Base-by-base conservation (phyloP, 2,888 invertebrate genomes). In the Apoda limacodes region DNA sequence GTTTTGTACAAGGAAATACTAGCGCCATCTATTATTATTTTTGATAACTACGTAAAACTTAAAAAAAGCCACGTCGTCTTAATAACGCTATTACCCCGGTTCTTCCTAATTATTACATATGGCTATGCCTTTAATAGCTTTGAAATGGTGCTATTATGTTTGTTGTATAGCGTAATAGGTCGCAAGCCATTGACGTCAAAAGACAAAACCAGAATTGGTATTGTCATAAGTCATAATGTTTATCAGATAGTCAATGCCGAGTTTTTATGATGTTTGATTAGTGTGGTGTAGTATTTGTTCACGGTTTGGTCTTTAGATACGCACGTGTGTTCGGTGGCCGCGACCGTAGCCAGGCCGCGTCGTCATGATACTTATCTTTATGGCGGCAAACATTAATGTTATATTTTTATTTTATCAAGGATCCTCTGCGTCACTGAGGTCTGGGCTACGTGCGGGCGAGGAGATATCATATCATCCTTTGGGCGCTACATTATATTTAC, bases 311-410 rank as follows among this genome's bases (percentile, higher is more conserved):
- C 41, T 47, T 39, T 57, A 46, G 48, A 60, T 54, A 56, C 48
- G 57, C 61, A 51, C 58, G 59, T 61, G 62, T 58, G 52, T 54
- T 59, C 52, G 66, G 70, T 65, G 74, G 75, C 59, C 67, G 53
- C 54, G 59, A 51, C 52, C 52, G 55, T 50, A 49, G 55, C 37
- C 43, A 35, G 40, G 39, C 42, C 52, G 54, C 55, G 57, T 69
- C 67, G 66, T n/a, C 65, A 50, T 46, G 6, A 5, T 35, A 27
- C 50, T 64, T 80, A 78, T 78, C 75, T 80, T 75, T 76, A 75
- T 70, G 67, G 60, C 52, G 42, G 57, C 60, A 75, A 75, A 76
- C 69, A 72, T 50, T 48, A 53, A 50, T 52, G 52, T 59, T 51
- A 46, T 53, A 52, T 47, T 68, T 64, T 63, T 64, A 69, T 67